Evolutionary conservation across 1,140 invertebrate genomes (phyloP).

Genomic region (Drosophila nasuta): DNA sequence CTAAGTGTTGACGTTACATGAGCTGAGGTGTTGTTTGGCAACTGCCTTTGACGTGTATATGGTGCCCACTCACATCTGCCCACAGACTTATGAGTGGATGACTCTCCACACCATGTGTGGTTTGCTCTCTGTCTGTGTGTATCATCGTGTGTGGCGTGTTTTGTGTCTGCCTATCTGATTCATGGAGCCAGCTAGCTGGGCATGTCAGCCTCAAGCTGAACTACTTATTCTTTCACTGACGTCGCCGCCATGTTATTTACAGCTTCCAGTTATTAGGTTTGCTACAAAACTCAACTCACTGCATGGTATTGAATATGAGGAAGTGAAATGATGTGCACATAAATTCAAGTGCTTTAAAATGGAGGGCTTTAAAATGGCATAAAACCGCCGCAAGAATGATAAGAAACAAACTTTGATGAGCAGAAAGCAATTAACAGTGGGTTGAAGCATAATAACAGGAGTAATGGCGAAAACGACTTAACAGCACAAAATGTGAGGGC

Average conservation of each 20-base stretch:
- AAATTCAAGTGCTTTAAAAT: slow-evolving; percentile 48
- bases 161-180: slow-evolving; percentile 17
- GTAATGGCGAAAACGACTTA: background rate
- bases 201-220: slow-evolving; percentile 34
- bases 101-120: background rate
- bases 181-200: slow-evolving; percentile 18
- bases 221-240: slow-evolving; percentile 41
- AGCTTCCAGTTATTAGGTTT: slow-evolving; percentile 54
- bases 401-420: slow-evolving; percentile 30
- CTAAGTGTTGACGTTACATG: slow-evolving; percentile 76
- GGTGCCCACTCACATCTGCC: slow-evolving; percentile 36
- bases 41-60: slow-evolving; percentile 73
- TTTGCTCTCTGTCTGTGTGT: background rate
- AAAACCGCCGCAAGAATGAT: background rate
- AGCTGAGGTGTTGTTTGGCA: slow-evolving; percentile 77
- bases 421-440: slow-evolving; percentile 52
- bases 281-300: slow-evolving; percentile 31
- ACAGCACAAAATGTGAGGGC: background rate
- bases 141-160: slow-evolving; percentile 20
- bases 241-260: slow-evolving; percentile 43
- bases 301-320: slow-evolving; percentile 35
- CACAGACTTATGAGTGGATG: slow-evolving; percentile 54
- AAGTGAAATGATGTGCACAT: slow-evolving; percentile 48
- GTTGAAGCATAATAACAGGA: slow-evolving; percentile 3
- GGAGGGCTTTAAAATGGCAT: slow-evolving; percentile 4